Percentiles rank a stretch among this genome's conserved stretches.
These are phyloP conservation scores for Chloropsis hardwickii DNA, from an alignment of 2,113 vertebrate genomes.

Conservation along the genomic window DNA sequence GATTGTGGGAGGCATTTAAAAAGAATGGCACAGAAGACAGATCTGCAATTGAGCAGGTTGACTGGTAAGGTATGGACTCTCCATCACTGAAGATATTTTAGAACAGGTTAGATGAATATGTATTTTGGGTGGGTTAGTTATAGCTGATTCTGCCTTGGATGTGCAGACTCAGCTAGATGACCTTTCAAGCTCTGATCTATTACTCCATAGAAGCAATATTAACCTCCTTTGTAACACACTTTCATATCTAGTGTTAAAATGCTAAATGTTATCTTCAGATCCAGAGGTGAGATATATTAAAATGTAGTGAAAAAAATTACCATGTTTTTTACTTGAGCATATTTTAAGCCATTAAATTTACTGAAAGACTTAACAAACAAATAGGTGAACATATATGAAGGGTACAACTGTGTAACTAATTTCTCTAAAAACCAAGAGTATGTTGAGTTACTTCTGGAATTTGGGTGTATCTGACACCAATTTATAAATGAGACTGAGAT, in stretches of 20 bases:
- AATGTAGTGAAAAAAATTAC: not conserved
- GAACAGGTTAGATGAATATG: not conserved
- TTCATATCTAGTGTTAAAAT: not conserved
- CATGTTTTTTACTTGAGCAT: not conserved
- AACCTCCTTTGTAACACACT: not conserved
- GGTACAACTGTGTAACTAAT: not conserved
- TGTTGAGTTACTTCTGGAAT: not conserved
- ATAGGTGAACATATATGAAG: not conserved
- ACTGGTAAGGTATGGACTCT: not conserved
- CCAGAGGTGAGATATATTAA: not conserved
- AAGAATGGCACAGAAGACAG: not conserved
- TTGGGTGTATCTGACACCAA: not conserved
- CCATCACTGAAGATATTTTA: not conserved
- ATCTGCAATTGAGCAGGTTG: not conserved
- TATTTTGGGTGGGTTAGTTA: not conserved
- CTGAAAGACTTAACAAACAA: not conserved
- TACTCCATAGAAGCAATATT: not conserved
- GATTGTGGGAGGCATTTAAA: not conserved
- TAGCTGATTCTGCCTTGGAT: not conserved
- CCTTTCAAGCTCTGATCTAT: not conserved
- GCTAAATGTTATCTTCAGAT: not conserved
- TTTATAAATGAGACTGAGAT: not conserved
- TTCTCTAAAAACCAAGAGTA: not conserved
- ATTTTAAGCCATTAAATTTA: not conserved
- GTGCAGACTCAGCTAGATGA: not conserved